A percentile compares a stretch with the other conserved stretches of the same genome.
phyloP scores from a whole-genome alignment of 35 echinoderm and acorn worm genomes.

The Stichopus chloronotus region DNA sequence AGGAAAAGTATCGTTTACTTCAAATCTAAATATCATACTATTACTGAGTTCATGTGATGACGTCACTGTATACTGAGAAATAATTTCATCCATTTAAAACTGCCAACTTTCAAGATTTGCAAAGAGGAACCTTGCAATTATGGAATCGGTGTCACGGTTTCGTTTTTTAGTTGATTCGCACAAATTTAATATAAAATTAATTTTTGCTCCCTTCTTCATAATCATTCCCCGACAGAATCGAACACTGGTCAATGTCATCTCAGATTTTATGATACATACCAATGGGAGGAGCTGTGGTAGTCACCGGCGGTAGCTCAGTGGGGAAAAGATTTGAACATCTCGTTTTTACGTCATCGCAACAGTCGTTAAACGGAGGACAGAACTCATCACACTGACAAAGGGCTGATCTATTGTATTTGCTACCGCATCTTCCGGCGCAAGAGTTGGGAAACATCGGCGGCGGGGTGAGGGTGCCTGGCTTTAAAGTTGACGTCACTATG shows the following conservation, averaged over 20 bases:
- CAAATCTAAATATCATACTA: too few species aligned
- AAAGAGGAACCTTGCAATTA: too few species aligned
- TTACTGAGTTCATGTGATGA: too few species aligned
- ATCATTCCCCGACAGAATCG: background rate
- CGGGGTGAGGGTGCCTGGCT: background rate
- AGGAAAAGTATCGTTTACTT: too few species aligned
- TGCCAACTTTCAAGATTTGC: too few species aligned
- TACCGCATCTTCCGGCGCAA: constrained; percentile 28
- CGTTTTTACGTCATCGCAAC: constrained; percentile 30
- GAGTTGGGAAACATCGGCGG: constrained; percentile 30
- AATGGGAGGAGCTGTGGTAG: background rate
- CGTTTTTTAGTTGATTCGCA: too few species aligned
- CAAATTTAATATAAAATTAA: background rate
- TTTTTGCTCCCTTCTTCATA: background rate
- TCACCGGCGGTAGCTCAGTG: background rate
- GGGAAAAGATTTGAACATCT: constrained; percentile 18
- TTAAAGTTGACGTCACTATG: background rate
- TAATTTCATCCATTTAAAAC: too few species aligned
- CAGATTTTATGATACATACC: background rate
- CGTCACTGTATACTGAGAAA: too few species aligned
- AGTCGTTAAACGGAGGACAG: constrained; percentile 20
- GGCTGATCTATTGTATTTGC: constrained; percentile 41
- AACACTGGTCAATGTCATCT: background rate
- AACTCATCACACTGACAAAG: constrained; percentile 20
- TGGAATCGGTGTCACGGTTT: too few species aligned